Conservation (phyloP, 2,113 vertebrate genomes). For the Cephalopterus ornatus region DNA sequence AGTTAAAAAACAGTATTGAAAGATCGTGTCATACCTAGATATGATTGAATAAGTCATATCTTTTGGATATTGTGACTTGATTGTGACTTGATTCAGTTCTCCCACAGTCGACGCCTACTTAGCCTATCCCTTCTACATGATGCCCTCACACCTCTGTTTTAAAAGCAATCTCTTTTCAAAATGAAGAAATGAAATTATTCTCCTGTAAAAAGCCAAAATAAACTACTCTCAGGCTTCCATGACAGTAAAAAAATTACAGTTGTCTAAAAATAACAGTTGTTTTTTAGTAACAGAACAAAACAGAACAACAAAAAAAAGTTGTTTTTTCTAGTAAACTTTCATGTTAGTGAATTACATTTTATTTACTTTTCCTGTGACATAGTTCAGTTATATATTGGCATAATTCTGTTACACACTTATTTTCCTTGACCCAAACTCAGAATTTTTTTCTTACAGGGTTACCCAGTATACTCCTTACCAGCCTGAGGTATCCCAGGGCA, state of each 20-base stretch:
- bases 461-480: constrained; percentile 99
- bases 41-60: background rate
- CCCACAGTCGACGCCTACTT: accelerated
- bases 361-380: background rate
- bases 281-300: background rate
- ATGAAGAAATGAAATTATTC: background rate
- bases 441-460: constrained; percentile 77
- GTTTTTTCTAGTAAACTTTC: background rate
- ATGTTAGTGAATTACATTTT: background rate
- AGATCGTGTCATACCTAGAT: background rate
- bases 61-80: background rate
- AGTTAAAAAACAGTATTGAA: background rate
- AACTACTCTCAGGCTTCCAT: background rate
- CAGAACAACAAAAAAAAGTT: background rate
- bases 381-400: background rate
- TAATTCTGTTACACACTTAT: background rate
- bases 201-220: background rate
- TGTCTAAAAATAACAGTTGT: background rate
- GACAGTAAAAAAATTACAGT: background rate
- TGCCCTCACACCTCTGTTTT: background rate
- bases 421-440: background rate
- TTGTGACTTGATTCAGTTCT: background rate
- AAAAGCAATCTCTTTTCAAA: background rate
- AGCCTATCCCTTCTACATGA: background rate
- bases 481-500: constrained; percentile 94